Base-by-base conservation (phyloP, 2,113 vertebrate genomes). In the Pygoscelis antarcticus region DNA sequence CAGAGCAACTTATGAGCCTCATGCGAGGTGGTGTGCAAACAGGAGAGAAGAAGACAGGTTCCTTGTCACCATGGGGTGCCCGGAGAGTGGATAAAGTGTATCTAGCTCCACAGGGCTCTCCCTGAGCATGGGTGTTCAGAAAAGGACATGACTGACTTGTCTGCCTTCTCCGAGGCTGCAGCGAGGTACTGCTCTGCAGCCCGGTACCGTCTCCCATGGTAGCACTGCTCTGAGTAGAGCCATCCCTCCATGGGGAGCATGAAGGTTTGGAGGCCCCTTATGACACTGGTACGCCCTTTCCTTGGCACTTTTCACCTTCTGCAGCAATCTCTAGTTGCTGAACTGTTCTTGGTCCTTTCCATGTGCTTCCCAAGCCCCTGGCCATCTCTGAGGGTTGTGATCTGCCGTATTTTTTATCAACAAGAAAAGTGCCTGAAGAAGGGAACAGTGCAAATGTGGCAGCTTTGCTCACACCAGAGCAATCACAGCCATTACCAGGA, bases 1-100 rank as follows among this genome's bases (percentile, higher is more conserved):
- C 62, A 38, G 36, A 34, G 80, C 9, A 8, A 20, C 29, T 57
- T 26, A 2, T 1, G 66, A 79, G 36, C 44, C 34, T 74, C 20
- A 5, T 0, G 0, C 1, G 2, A 66, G 30, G 30, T 66, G 57
- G 6, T 55, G 51, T 52, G 64, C 32, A 16, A 52, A 44, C 0
- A 0, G 26, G 21, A 54, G 52, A 30, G 88, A 42, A 55, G 44
- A 60, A 1, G 26, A 22, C 16, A 16, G 18, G 6, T 60, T 74
- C 52, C 20, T 66, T 46, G 6, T 49, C 58, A 17, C 44, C 57
- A 1, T 7, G 51, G 44, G 52, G 32, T 38, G 36, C 38, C 40
- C n/a, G 58, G 70, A 46, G 36, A 27, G 52, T 2, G 5, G 46
- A 12, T 34, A 15, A 9, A 0, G 0, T 47, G 25, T 51, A 3